Base-by-base conservation (phyloP, 2,888 invertebrate genomes). In the Beris morrisii region DNA sequence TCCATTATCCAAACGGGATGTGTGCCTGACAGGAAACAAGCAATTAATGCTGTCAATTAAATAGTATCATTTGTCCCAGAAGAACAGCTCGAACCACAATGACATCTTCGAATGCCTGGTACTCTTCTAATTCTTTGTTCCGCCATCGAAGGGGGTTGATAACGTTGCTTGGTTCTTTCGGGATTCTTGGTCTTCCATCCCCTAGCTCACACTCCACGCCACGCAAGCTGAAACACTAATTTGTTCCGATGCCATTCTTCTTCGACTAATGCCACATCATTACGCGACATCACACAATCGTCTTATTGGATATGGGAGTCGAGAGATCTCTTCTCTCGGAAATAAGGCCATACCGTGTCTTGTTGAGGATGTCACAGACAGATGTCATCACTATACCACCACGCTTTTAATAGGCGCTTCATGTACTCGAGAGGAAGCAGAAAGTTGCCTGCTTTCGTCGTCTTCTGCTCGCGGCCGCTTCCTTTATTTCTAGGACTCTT, bases 41-140 rank as follows among this genome's bases (percentile, higher is more conserved):
- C 68, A 69, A 69, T 69, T 69, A 69, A 69, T 69, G 61, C 64
- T 69, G 68, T 66, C 68, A 69, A 69, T 69, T 69, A 69, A 69
- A 69, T 48, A 66, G 64, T 63, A 64, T 53, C 66, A 67, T 64
- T 67, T 64, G 68, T 66, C 57, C 46, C 59, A 52, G 59, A 61
- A 56, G 50, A 61, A 56, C 38, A 61, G 43, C 13, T 15, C 43
- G 38, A 56, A n/a, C 56, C 30, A 22, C 61, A 38, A 52, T 52
- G 52, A 38, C 38, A 43, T 43, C 43, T 9, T 32, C 52, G 11
- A 4, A 30, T 30, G n/a, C 53, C 38, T 38, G 38, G 38, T 9
- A 38, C 3, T 38, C 38, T 38, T 38, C 38, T 3, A 38, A 38
- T 38, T 38, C 38, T 38, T 38, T 7, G 7, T 38, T 38, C 7